A percentile compares a stretch with the other conserved stretches of the same genome.
These are phyloP conservation scores for Ptyas mucosa DNA, from an alignment of 2,113 vertebrate species.

Conservation along the genomic window DNA sequence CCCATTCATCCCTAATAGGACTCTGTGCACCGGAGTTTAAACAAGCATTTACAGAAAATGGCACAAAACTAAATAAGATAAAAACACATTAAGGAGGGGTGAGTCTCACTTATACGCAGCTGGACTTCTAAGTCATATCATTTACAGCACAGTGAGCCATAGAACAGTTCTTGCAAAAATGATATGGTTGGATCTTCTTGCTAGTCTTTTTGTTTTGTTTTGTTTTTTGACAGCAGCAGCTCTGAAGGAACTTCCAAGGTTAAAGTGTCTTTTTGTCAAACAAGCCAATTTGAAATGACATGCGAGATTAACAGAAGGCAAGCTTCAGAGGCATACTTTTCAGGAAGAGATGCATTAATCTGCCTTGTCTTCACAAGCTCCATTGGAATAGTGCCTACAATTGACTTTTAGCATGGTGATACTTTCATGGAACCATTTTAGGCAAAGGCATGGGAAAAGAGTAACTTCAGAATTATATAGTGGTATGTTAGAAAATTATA, in stretches of 20 bases:
- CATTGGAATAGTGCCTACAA: constrained; percentile 21
- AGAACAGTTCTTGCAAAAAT: neutral
- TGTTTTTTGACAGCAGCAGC: constrained; percentile 32
- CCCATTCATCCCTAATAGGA: constrained; percentile 29
- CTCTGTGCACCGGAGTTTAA: constrained; percentile 1
- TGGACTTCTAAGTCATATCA: constrained; percentile 2
- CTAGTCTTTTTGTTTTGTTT: constrained; percentile 14
- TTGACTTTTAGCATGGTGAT: constrained; percentile 1
- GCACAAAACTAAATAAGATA: neutral
- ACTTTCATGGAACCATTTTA: constrained; percentile 31
- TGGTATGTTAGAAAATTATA: constrained; percentile 5
- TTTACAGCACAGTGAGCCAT: neutral
- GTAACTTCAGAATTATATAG: neutral
- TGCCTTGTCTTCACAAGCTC: constrained; percentile 26
- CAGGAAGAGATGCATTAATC: constrained; percentile 41
- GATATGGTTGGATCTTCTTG: neutral
- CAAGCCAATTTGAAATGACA: constrained; percentile 45
- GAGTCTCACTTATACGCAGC: constrained; percentile 18
- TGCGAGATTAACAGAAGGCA: constrained; percentile 28
- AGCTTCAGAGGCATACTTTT: constrained; percentile 40
- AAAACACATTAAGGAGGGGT: constrained; percentile 22
- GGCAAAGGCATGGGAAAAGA: neutral
- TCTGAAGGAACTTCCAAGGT: constrained; percentile 35
- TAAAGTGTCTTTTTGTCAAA: constrained; percentile 40
- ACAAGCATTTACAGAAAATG: constrained; percentile 31